Conservation (phyloP, 30 jellyfish, hydroid and myxozoan species). For the Nemopilema nomurai region DNA sequence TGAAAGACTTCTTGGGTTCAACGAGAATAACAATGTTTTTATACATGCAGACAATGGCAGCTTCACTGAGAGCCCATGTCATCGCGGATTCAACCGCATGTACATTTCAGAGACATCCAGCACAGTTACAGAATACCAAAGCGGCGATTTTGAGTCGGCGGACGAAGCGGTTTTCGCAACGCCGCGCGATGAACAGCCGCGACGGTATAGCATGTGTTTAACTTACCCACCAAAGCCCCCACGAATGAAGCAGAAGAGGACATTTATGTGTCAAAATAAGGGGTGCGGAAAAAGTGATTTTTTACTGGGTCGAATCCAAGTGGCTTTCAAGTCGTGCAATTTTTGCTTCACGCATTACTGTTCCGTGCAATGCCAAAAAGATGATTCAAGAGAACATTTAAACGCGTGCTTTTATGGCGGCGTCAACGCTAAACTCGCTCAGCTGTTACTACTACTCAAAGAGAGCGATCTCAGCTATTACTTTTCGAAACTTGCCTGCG, state of each 20-base stretch:
- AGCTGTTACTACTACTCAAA: constrained; percentile 2
- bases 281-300: constrained; percentile 66
- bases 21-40: constrained; percentile 57
- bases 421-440: constrained; percentile 47
- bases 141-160: constrained; percentile 8
- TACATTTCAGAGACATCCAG: constrained; percentile 59
- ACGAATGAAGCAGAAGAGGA: constrained; percentile 64
- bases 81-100: constrained; percentile 53
- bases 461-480: constrained; percentile 4
- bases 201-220: constrained; percentile 41
- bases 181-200: constrained; percentile 36
- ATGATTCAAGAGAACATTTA: constrained; percentile 43
- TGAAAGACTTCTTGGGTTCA: constrained; percentile 59
- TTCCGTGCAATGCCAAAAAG: constrained; percentile 81
- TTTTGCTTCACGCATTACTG: constrained; percentile 95
- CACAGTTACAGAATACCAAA: constrained; percentile 39
- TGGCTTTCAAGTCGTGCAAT: constrained; percentile 73
- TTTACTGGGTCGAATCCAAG: constrained; percentile 75
- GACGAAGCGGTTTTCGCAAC: constrained; percentile 53
- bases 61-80: constrained; percentile 64
- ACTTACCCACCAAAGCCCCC: constrained; percentile 89
- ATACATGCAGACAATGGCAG: constrained; percentile 57
- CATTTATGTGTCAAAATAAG: constrained; percentile 69
- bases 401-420: constrained; percentile 75
- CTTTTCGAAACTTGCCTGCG: constrained; percentile 45